These are phyloP conservation scores for Alexandromys oeconomus DNA, from an alignment of 2,797 vertebrate species.

Conservation along the genomic window DNA sequence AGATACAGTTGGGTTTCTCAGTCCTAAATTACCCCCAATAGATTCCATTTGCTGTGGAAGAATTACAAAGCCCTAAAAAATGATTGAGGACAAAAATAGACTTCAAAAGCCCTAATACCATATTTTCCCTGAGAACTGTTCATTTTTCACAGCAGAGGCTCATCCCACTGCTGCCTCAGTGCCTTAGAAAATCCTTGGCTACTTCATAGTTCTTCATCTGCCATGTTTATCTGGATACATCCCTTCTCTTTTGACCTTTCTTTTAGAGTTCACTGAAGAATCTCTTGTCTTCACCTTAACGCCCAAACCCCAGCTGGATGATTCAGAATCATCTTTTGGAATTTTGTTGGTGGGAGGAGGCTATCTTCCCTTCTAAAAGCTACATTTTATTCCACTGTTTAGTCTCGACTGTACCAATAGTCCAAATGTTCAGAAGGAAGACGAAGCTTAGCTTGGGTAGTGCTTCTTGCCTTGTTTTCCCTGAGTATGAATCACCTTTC, in stretches of 20 bases:
- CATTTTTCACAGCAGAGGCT: conserved; percentile 57
- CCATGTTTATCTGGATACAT: conserved; percentile 58
- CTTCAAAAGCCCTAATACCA: conserved; percentile 60
- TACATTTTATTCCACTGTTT: conserved; percentile 45
- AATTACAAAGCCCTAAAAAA: conserved; percentile 68
- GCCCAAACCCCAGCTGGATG: conserved; percentile 57
- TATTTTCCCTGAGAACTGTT: conserved; percentile 64
- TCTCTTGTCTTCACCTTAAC: conserved; percentile 49
- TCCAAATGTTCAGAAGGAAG: neutral
- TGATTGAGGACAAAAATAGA: neutral
- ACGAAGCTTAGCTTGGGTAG: neutral
- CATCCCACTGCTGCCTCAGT: conserved; percentile 62
- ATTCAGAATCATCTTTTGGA: conserved; percentile 67
- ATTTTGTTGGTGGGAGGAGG: conserved; percentile 57
- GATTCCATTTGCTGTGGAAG: conserved; percentile 68
- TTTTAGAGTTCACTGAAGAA: conserved; percentile 64
- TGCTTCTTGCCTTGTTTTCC: neutral
- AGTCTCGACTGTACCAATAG: conserved; percentile 38
- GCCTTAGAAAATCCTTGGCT: conserved; percentile 64
- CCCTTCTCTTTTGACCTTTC: conserved; percentile 64
- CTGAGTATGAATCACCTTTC: neutral
- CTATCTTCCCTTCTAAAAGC: conserved; percentile 11
- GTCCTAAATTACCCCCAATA: conserved; percentile 65
- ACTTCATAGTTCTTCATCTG: conserved; percentile 69
- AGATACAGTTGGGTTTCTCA: conserved; percentile 57